Percentiles rank a stretch among this genome's conserved stretches.
Conservation (phyloP, 2,888 invertebrate genomes). For the Petrolisthes manimaculis region DNA sequence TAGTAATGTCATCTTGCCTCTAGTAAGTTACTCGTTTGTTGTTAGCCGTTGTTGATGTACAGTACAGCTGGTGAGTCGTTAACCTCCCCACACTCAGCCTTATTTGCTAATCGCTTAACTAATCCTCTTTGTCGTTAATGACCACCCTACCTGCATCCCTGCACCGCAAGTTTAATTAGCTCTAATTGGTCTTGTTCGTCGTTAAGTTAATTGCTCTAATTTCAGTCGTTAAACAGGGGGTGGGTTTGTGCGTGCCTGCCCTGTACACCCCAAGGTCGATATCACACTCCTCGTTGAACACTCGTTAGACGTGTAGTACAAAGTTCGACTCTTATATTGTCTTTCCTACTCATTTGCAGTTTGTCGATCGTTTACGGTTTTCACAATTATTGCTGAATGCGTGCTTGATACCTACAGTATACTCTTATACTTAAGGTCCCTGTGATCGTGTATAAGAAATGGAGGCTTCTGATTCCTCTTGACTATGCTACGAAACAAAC, state of each 20-base stretch:
- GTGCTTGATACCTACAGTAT: too few species aligned
- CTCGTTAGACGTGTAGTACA: neutral
- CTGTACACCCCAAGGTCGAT: neutral
- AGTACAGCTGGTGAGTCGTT: neutral
- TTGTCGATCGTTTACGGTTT: too few species aligned
- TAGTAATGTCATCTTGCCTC: too few species aligned
- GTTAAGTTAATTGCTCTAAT: slow-evolving; percentile 54
- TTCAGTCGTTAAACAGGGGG: slow-evolving; percentile 46
- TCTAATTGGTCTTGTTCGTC: slow-evolving; percentile 50
- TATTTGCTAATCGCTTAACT: slow-evolving; percentile 48
- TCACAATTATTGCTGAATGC: too few species aligned
- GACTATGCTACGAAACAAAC: too few species aligned
- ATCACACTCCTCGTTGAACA: slow-evolving; percentile 31
- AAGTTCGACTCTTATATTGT: too few species aligned
- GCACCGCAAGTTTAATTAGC: slow-evolving; percentile 51
- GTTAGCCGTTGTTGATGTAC: neutral
- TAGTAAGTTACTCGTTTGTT: neutral
- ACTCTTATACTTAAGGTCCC: too few species aligned
- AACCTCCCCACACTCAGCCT: slow-evolving; percentile 25
- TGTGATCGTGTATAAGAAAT: too few species aligned
- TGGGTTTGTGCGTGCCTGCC: slow-evolving; percentile 16
- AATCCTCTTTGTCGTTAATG: slow-evolving; percentile 49
- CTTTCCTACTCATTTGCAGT: too few species aligned
- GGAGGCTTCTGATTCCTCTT: too few species aligned
- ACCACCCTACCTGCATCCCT: slow-evolving; percentile 48